Percentiles rank a stretch among this genome's conserved stretches.
These are phyloP conservation scores for Eupithecia tripunctaria DNA, from an alignment of 2,888 invertebrate genomes.

Conservation along the genomic window DNA sequence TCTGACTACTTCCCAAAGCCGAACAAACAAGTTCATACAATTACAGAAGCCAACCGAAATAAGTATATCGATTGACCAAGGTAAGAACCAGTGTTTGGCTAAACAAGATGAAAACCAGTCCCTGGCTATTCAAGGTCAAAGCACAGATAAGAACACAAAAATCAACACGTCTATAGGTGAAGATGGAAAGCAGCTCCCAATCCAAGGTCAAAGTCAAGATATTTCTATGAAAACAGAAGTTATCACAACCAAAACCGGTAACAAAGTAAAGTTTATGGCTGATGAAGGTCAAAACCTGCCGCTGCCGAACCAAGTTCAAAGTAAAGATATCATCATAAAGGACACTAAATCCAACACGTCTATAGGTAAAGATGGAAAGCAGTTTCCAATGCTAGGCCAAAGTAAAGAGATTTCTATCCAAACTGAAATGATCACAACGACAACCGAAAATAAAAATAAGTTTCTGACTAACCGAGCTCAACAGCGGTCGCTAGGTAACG, in stretches of 20 bases:
- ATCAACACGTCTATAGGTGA: background rate
- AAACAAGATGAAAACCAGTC: background rate
- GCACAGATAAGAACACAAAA: background rate
- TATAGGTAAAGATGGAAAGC: background rate
- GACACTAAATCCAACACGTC: background rate
- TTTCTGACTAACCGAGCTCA: background rate
- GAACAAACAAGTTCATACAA: background rate
- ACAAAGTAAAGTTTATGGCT: background rate
- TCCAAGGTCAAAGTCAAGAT: background rate
- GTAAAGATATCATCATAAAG: background rate
- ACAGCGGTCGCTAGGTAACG: background rate
- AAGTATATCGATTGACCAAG: background rate
- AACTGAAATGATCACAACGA: background rate
- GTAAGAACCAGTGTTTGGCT: background rate
- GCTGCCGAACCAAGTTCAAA: background rate
- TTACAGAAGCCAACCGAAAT: background rate
- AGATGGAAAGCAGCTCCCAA: background rate
- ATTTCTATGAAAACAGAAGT: too few species aligned
- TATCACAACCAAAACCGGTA: background rate
- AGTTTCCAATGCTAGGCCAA: background rate
- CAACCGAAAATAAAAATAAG: background rate
- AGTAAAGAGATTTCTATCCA: background rate
- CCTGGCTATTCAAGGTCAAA: background rate
- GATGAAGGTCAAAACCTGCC: background rate
- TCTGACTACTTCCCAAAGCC: background rate